Base-by-base conservation (phyloP, 2,113 vertebrate genomes). In the Euleptes europaea region DNA sequence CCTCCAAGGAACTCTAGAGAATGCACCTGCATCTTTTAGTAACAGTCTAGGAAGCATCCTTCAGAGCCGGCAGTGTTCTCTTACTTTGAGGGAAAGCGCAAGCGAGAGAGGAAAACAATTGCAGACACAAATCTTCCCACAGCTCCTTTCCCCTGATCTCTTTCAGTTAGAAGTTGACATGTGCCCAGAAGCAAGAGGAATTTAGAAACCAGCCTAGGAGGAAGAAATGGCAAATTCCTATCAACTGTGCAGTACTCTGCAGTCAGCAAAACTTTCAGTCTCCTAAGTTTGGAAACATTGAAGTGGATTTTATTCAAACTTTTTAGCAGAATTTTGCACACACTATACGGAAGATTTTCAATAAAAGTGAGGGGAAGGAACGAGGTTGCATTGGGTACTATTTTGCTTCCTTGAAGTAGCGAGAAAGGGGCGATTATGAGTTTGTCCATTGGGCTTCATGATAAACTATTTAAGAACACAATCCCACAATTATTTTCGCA, bases 401-500 rank as follows among this genome's bases (percentile, higher is more conserved):
- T 84, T 88, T 15, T 83, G 33, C 87, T 90, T 40, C 83, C 84
- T 85, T 63, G 54, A 21, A 84, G 42, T 69, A 69, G 0, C 38
- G 49, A 85, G 77, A 67, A 35, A 13, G 19, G 17, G 11, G 42
- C 8, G 47, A n/a, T 47, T 80, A 83, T 71, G 74, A 57, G 84
- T 7, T 84, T 86, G 86, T 83, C 69, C 86, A 85, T 87, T 75
- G 51, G 86, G 13, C 44, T 1, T 1, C n/a, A 72, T 75, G 73
- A 38, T 87, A 28, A 73, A 75, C 21, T 86, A 79, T 78, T 89
- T 83, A 40, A 88, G 60, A 81, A 19, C 38, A 26, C 0, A 77
- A 67, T 42, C 67, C 77, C 87, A 67, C 51, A 88, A 84, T 88
- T 93, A 71, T 42, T 63, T 77, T 75, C 60, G 28, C 86, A 91